Conservation (phyloP, 2,113 vertebrate species). For the Verasper variegatus region DNA sequence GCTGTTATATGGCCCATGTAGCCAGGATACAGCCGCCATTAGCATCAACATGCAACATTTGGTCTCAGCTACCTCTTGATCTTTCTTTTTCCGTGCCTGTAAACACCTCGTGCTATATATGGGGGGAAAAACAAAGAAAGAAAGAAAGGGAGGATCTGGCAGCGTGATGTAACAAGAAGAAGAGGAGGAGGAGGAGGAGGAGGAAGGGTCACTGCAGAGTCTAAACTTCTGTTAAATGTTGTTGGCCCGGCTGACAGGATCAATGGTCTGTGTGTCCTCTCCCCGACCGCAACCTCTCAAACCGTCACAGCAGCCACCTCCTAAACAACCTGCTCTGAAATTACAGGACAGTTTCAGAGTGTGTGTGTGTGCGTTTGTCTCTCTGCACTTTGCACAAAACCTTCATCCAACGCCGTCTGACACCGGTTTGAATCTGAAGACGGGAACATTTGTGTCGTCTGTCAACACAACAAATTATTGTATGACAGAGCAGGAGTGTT, state of each 20-base stretch:
- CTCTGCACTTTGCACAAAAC: too few relatives aligned
- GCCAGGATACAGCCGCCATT: neutral
- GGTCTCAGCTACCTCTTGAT: neutral
- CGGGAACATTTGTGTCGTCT: too few relatives aligned
- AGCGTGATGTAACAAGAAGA: neutral
- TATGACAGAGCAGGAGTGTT: too few relatives aligned
- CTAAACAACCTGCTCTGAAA: neutral
- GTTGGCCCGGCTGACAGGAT: slow-evolving; percentile 10
- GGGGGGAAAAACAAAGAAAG: too few relatives aligned
- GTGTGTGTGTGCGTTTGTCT: too few relatives aligned
- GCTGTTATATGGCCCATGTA: neutral
- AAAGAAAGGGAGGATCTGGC: too few relatives aligned
- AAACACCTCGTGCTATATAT: neutral
- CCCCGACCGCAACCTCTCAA: slow-evolving; percentile 4
- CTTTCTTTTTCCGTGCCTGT: neutral
- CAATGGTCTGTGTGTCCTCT: neutral
- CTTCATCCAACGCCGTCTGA: too few relatives aligned
- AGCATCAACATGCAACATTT: neutral
- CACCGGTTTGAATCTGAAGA: too few relatives aligned
- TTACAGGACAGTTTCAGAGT: too few relatives aligned
- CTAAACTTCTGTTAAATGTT: slow-evolving; percentile 20
- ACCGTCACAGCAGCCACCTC: slow-evolving; percentile 26
- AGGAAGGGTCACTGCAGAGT: slow-evolving; percentile 7
- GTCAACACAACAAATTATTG: too few relatives aligned
- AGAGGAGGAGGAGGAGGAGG: slow-evolving; percentile 18